Evolutionary conservation across 2,797 vertebrate genomes (phyloP), one percentile per base, ranked within the genome.

Genomic region (Chloroceryle amazona): DNA sequence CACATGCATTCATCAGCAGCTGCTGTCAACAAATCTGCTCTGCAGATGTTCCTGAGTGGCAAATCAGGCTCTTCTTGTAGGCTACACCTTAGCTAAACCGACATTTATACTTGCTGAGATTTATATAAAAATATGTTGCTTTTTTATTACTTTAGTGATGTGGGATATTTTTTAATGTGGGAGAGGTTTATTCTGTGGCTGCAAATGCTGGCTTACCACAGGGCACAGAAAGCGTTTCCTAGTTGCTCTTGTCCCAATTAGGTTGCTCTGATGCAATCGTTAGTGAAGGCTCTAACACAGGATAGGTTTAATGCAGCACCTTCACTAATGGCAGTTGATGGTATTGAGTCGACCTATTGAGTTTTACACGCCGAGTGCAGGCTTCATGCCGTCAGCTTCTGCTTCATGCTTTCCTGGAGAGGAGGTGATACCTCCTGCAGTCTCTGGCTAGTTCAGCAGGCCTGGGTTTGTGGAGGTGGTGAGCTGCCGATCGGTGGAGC

Each of bases 331-430:
- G 57, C 73, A 15, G 28, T 7, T 3, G 1, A 29, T 57, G 46
- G 21, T 46, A 46, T 46, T 46, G 46, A 46, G 9, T 58, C 0
- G 2, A 68, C 49, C 51, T 25, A 1, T 0, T 4, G 90, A 75
- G 62, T 17, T 72, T 20, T 66, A 25, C 20, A 7, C 0, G 0
- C 41, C 0, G 1, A 63, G 75, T 1, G 0, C 18, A 11, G 52
- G 37, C 52, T 46, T 71, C 18, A 3, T 0, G 0, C 41, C 11
- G 49, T 29, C 57, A 4, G 31, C 66, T 74, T 35, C 63, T 13
- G 6, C 47, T 19, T 66, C 29, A 0, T 4, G 5, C 37, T n/a
- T 20, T 47, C 29, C 60, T 26, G 65, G 21, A 33, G 16, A 57
- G 3, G 5, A 16, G 86, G 20, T 11, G 22, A 2, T 9, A 17